Base-by-base conservation (phyloP, 2,797 vertebrate species). In the Enteromius argenteus region DNA sequence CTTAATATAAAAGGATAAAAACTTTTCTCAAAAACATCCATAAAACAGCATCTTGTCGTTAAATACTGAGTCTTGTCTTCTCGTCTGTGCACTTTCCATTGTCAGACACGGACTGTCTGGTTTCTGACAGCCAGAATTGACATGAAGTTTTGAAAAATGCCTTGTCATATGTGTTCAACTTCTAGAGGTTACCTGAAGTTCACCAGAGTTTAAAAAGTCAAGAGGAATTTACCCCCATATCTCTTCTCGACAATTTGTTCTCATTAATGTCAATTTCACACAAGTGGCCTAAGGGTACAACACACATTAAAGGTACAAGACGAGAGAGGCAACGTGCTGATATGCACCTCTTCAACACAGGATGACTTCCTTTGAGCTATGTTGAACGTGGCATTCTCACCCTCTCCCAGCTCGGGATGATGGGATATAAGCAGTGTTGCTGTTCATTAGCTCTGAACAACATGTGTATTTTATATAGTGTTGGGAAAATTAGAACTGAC, bases 221-320 rank as follows among this genome's bases (percentile, higher is more conserved):
- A 81, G 69, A 73, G 89, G 86, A 94, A 91, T 92, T 92, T 86
- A 92, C 44, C 10, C 84, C 84, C 84, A 71, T 86, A 86, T 91
- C 89, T 85, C 84, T 85, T 80, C 89, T 83, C 85, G 60, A 68
- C 85, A 86, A 89, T 91, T 87, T 86, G 46, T 91, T 94, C 91
- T 92, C 91, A 94, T 94, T 94, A 94, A 95, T 93, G 91, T 91
- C 91, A 92, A 93, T 95, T 94, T 95, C 93, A 94, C 89, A 92
- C 90, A 89, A 86, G 80, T 46, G 79, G 87, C 91, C 92, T 89
- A 46, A 46, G 87, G 84, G 90, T 91, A 86, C 44, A 90, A 85
- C 74, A 87, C 87, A 86, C 83, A 85, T 85, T 87, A 89, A 91
- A 92, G 87, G 88, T 89, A 88, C 89, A 88, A 91, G 88, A 87